Percentiles rank a stretch among this genome's conserved stretches.
These are phyloP conservation scores for Spongilla lacustris DNA, from an alignment of 37 sponge, comb jelly and placozoan genomes.

Conservation along the genomic window DNA sequence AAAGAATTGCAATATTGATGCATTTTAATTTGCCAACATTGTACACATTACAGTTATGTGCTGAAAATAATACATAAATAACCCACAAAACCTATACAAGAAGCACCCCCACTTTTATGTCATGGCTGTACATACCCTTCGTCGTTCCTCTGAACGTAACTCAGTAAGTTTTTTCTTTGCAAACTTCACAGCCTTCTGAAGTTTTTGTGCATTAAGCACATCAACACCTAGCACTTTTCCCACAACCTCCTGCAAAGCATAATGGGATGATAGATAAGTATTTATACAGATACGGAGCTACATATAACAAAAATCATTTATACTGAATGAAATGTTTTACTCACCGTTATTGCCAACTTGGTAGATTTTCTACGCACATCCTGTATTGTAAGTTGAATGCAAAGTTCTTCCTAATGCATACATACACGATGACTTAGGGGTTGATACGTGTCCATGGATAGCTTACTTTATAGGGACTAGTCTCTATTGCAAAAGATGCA, in stretches of 20 bases:
- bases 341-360: neutral
- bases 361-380: neutral
- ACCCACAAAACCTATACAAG: neutral
- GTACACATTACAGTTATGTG: neutral
- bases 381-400: neutral
- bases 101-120: neutral
- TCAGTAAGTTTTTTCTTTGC: neutral
- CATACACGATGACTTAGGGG: neutral
- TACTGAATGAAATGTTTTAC: neutral
- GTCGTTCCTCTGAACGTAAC: neutral
- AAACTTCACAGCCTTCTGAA: neutral
- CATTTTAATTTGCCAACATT: neutral
- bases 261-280: neutral
- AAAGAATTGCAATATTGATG: too few species aligned
- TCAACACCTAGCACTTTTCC: neutral
- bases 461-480: neutral
- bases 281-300: neutral
- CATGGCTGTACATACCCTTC: neutral
- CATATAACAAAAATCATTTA: neutral
- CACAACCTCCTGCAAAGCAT: neutral
- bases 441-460: neutral
- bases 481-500: neutral
- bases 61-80: neutral
- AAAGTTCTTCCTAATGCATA: neutral
- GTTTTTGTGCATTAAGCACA: neutral